Base-by-base conservation (phyloP, 2,113 vertebrate species). In the Zosterops japonicus region DNA sequence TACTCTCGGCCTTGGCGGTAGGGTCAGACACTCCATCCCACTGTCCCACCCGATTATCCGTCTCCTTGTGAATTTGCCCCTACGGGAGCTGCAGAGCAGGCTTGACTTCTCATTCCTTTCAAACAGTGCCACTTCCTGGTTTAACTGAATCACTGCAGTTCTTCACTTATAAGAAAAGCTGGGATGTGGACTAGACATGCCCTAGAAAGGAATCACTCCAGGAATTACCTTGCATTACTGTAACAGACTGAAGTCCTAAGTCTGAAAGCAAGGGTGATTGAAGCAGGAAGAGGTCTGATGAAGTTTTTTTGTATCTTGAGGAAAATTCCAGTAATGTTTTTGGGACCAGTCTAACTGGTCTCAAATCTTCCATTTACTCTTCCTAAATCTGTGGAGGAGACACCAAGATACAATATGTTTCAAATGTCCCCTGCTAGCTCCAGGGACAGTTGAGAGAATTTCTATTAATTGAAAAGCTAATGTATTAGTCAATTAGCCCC, bases 11-110 rank as follows among this genome's bases (percentile, higher is more conserved):
- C 55, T 23, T 63, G 36, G 28, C 0, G 0, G 22, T 27, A 27
- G 14, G 41, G n/a, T 44, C 21, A 21, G 12, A 14, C 2, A 3
- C 19, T 41, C 21, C 36, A 9, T 21, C 49, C 18, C 17, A 4
- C 46, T 36, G 29, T 50, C 44, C 21, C 23, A 27, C 23, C 15
- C 7, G 2, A 55, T 49, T 12, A 27, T 25, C 31, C 0, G 0
- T 36, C 77, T 42, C 14, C 19, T 6, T 61, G 17, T 9, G 63
- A 56, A 11, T 33, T 33, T 67, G 36, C 36, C 18, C 72, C 41
- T 31, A 14, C 0, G 1, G 9, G 16, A 15, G 21, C 65, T 55
- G 71, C 71, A 22, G 8, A 46, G 46, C n/a, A 61, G 72, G n/a
- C n/a, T 61, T 64, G 15, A 19, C 4, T 47, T 36, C 25, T 49